Percentiles rank a stretch among this genome's conserved stretches.
phyloP scores from a whole-genome alignment of 92 coral and sea anemone species.

The Pocillopora meandrina region DNA sequence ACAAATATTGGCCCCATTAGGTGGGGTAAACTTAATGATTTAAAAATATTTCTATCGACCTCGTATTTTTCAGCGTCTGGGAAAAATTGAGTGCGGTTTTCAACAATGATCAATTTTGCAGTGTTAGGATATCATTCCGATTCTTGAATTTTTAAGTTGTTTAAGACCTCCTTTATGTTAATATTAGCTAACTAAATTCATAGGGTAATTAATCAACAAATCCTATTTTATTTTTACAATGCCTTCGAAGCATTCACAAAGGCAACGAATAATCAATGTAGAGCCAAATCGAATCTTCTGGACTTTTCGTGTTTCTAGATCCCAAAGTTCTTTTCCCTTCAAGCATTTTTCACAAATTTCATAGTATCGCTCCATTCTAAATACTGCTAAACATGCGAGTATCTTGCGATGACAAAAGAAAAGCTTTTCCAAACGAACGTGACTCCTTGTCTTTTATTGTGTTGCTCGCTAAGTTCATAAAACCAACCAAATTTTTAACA shows the following conservation, averaged over 20 bases:
- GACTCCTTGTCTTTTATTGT: too few species aligned
- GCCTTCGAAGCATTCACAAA: not conserved
- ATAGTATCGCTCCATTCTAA: too few species aligned
- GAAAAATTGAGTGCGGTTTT: not conserved
- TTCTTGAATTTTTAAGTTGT: not conserved
- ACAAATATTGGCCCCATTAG: not conserved
- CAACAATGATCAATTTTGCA: not conserved
- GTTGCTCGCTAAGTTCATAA: too few species aligned
- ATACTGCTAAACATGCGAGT: too few species aligned
- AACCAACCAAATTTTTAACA: too few species aligned
- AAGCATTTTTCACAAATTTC: too few species aligned
- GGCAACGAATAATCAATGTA: not conserved
- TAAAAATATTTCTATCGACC: not conserved
- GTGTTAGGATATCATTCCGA: not conserved
- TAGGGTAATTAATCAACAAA: not conserved
- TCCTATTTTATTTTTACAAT: not conserved
- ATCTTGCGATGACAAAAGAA: too few species aligned
- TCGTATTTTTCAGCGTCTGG: not conserved
- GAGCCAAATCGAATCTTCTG: not conserved
- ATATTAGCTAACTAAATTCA: not conserved
- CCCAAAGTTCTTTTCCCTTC: not conserved
- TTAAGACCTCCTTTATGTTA: not conserved
- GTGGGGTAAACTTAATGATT: not conserved
- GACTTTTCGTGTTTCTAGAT: not conserved
- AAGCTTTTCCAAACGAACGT: too few species aligned